Percentiles rank a stretch among this genome's conserved stretches.
These are phyloP conservation scores for Xiphophorus hellerii DNA, from an alignment of 2,113 vertebrate genomes.

Conservation along the genomic window DNA sequence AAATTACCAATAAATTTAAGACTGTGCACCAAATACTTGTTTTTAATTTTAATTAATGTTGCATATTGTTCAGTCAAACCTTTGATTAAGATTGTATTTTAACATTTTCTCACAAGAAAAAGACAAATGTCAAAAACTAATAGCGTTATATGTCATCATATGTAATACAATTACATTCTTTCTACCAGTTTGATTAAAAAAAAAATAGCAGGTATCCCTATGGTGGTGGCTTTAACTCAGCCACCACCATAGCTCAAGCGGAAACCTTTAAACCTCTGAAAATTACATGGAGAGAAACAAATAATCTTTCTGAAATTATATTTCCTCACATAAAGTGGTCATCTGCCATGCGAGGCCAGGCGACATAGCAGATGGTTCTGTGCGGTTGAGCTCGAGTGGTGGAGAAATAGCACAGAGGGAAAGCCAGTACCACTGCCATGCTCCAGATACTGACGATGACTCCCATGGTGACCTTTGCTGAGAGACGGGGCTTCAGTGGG, in stretches of 20 bases:
- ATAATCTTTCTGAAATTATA: neutral
- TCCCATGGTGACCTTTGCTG: conserved; percentile 90
- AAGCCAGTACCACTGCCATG: conserved; percentile 91
- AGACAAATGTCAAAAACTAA: too few species aligned
- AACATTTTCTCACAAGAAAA: too few species aligned
- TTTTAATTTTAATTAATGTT: too few species aligned
- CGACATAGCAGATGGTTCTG: conserved; percentile 91
- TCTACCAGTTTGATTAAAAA: neutral
- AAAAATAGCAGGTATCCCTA: too few species aligned
- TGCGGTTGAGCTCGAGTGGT: conserved; percentile 84
- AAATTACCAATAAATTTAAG: too few species aligned
- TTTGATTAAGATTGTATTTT: too few species aligned
- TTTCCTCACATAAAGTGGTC: conserved; percentile 90
- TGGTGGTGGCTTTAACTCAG: too few species aligned
- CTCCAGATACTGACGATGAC: conserved; percentile 94
- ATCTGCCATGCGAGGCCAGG: conserved; percentile 88
- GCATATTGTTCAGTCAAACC: too few species aligned
- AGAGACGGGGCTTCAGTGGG: conserved; percentile 93
- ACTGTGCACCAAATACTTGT: too few species aligned
- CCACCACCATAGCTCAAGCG: neutral
- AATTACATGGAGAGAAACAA: neutral
- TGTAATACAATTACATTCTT: too few species aligned
- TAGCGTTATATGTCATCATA: too few species aligned
- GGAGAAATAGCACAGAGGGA: conserved; percentile 95
- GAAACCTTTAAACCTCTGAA: neutral